Conservation (phyloP, 92 coral and sea anemone genomes). For the Porites cylindrica region DNA sequence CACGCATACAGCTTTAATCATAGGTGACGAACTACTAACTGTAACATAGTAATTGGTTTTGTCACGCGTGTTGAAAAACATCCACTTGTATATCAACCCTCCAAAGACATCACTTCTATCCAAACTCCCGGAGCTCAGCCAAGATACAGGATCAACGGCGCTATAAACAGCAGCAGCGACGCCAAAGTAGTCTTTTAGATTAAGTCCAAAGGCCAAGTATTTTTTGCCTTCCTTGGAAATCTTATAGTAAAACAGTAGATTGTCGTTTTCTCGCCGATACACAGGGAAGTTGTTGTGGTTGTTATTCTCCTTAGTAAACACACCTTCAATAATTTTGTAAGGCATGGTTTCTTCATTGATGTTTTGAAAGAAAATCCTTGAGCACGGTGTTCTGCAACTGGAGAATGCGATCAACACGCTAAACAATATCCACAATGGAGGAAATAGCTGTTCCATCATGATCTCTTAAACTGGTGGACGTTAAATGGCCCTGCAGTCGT, state of each 20-base stretch:
- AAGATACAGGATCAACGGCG: constrained; percentile 33
- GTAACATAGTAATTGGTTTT: not conserved
- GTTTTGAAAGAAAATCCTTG: constrained; percentile 77
- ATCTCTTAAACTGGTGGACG: no score
- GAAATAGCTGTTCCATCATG: no score
- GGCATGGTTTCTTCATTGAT: constrained; percentile 64
- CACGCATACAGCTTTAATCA: constrained; percentile 77
- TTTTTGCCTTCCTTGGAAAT: constrained; percentile 1
- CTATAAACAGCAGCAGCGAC: constrained; percentile 45
- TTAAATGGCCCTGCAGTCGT: no score
- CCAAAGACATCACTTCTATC: constrained; percentile 65
- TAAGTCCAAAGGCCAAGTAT: constrained; percentile 49
- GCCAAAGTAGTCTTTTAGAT: constrained; percentile 54
- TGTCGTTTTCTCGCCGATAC: constrained; percentile 64
- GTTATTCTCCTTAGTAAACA: constrained; percentile 59
- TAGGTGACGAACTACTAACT: constrained; percentile 2
- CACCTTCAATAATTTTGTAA: constrained; percentile 79
- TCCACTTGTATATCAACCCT: constrained; percentile 62
- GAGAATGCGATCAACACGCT: not conserved
- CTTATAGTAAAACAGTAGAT: constrained; percentile 47
- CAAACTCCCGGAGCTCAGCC: constrained; percentile 65
- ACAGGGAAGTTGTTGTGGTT: constrained; percentile 71
- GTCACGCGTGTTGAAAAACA: constrained; percentile 43
- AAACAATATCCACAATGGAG: not conserved
- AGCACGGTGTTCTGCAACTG: constrained; percentile 50